These are phyloP conservation scores for Scrobipalpa costella DNA, from an alignment of 2,888 invertebrate genomes.

Conservation along the genomic window DNA sequence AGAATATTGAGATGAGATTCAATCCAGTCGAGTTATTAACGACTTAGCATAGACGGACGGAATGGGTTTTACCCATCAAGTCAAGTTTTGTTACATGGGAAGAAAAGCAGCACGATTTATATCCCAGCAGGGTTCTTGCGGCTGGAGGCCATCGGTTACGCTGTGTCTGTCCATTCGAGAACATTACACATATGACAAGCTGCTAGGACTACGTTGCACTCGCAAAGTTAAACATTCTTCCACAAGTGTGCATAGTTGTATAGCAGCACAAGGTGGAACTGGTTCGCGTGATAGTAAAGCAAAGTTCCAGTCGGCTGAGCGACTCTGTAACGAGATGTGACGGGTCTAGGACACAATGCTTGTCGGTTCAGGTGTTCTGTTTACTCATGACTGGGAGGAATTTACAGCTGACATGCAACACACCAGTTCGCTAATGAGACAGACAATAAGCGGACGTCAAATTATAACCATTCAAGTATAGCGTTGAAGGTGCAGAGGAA, in stretches of 20 bases:
- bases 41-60: slow-evolving; percentile 35
- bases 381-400: slow-evolving; percentile 45
- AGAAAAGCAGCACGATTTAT: slow-evolving; percentile 49
- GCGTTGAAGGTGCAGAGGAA: background rate
- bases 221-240: slow-evolving; percentile 30
- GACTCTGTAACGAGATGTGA: slow-evolving; percentile 57
- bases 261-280: slow-evolving; percentile 35
- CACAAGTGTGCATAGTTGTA: slow-evolving; percentile 41
- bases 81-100: slow-evolving; percentile 42
- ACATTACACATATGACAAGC: slow-evolving; percentile 54
- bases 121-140: slow-evolving; percentile 57
- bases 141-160: slow-evolving; percentile 52
- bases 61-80: slow-evolving; percentile 44
- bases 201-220: slow-evolving; percentile 30
- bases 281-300: slow-evolving; percentile 35
- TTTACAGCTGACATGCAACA: slow-evolving; percentile 35
- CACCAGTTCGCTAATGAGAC: slow-evolving; percentile 24
- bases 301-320: slow-evolving; percentile 49
- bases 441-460: background rate
- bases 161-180: slow-evolving; percentile 54
- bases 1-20: slow-evolving; percentile 41
- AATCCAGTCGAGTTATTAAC: slow-evolving; percentile 48
- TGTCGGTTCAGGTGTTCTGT: slow-evolving; percentile 58
- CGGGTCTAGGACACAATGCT: slow-evolving; percentile 58
- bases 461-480: background rate